Evolutionary conservation across 1,140 invertebrate genomes (phyloP), one percentile per base, ranked within the genome.

Genomic region (Latrodectus geometricus): DNA sequence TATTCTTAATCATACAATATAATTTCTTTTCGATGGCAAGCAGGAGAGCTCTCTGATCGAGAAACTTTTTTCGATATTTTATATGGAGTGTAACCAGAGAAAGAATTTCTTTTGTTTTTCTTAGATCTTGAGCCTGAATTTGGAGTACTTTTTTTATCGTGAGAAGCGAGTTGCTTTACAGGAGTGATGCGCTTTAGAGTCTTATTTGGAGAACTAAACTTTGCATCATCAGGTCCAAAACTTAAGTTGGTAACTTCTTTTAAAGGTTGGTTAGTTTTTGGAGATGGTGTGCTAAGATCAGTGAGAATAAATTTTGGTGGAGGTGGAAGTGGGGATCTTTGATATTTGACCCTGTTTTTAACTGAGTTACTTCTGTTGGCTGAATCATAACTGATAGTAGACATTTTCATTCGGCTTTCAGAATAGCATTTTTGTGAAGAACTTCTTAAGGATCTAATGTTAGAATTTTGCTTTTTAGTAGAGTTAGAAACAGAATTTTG

Each of bases 11-110:
- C 54, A 17, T 61, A 14, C 54, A 61, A 11, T 14, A 61, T n/a
- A 79, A 49, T 35, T 35, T 35, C 23, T n/a, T 17, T 52, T 9
- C 68, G 11, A 3, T 12, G 21, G 56, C 79, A 66, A 72, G 65
- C 48, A 23, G 83, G 83, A 21, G 83, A 86, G 21, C 83, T 86
- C 23, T 77, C 83, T 3, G 83, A 86, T 21, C 83, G n/a, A 21
- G 66, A 77, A 12, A 86, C 65, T n/a, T 52, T 84, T 68, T 68
- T 70, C 0, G 35, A 23, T 9, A 20, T 12, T 70, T 78, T 77
- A 5, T 21, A 20, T 48, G 75, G 65, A 56, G 61, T 54, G 14
- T 35, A 65, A 17, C 9, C 65, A 17, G 65, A 52, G 70, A 65
- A 86, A 20, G 83, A 86, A 78, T 72, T 86, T 21, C 74, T 77